Percentiles rank a stretch among this genome's conserved stretches.
phyloP scores from a whole-genome alignment of 1,140 invertebrate species.

The Calosoma granatense region DNA sequence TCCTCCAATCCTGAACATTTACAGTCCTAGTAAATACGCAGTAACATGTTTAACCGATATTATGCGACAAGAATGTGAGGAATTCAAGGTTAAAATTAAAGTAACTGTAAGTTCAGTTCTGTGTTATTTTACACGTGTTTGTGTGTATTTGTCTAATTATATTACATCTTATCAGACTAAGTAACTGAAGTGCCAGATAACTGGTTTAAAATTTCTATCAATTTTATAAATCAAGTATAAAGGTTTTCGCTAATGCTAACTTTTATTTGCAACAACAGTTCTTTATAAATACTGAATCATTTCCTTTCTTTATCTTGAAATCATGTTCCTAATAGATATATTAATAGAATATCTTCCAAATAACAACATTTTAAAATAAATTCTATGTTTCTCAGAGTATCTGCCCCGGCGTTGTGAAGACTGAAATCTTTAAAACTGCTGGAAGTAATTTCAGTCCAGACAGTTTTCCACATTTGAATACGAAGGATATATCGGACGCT shows the following conservation, averaged over 20 bases:
- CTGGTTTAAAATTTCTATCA: too few species aligned
- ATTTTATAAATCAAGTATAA: too few species aligned
- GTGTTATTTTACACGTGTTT: too few species aligned
- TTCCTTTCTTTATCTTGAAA: too few species aligned
- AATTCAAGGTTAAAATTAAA: neutral
- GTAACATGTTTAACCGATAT: constrained; percentile 38
- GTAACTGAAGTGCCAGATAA: too few species aligned
- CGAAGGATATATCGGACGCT: neutral
- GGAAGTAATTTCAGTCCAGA: neutral
- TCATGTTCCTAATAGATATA: too few species aligned
- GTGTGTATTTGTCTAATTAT: too few species aligned
- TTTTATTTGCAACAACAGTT: too few species aligned
- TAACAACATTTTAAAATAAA: neutral
- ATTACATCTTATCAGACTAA: too few species aligned
- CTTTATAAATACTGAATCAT: too few species aligned
- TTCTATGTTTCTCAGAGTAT: neutral
- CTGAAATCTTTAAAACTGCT: neutral
- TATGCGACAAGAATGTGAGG: constrained; percentile 36
- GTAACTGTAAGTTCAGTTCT: constrained; percentile 3
- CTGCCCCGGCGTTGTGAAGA: neutral
- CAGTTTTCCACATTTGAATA: neutral
- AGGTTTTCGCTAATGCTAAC: too few species aligned
- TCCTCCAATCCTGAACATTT: constrained; percentile 28
- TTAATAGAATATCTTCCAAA: too few species aligned
- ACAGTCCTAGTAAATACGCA: constrained; percentile 40